These are phyloP conservation scores for Neuroterus valhalla DNA, from an alignment of 1,140 invertebrate genomes.

Conservation along the genomic window DNA sequence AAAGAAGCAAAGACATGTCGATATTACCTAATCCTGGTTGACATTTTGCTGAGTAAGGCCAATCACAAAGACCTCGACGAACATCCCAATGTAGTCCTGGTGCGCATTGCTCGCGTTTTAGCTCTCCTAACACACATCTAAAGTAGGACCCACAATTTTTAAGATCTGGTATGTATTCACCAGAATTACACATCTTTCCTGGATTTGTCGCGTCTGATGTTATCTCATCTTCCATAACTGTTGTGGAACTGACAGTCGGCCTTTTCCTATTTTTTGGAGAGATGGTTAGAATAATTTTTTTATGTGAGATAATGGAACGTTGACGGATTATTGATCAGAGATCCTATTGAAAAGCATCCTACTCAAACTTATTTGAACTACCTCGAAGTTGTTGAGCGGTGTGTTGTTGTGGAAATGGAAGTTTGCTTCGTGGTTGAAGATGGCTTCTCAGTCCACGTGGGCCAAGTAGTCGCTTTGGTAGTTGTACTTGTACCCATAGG, in stretches of 20 bases:
- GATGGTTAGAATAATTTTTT: not conserved
- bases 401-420: slow-evolving; percentile 42
- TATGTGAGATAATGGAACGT: not conserved
- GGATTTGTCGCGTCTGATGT: slow-evolving; percentile 35
- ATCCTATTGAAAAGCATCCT: slow-evolving; percentile 14
- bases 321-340: not conserved
- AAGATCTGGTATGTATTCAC: slow-evolving; percentile 81
- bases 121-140: slow-evolving; percentile 82
- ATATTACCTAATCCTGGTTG: slow-evolving; percentile 61
- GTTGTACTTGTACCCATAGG: slow-evolving; percentile 64
- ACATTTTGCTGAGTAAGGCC: slow-evolving; percentile 85
- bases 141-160: slow-evolving; percentile 85
- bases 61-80: slow-evolving; percentile 82
- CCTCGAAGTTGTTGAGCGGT: slow-evolving; percentile 45
- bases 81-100: slow-evolving; percentile 88
- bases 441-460: slow-evolving; percentile 64
- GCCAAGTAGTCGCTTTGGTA: slow-evolving; percentile 68
- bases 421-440: slow-evolving; percentile 56
- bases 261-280: slow-evolving; percentile 40
- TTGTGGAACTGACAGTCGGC: slow-evolving; percentile 62
- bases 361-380: slow-evolving; percentile 25
- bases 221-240: slow-evolving; percentile 7
- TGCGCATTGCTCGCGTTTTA: slow-evolving; percentile 83
- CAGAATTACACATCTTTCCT: slow-evolving; percentile 76
- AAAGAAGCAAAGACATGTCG: not conserved